Conservation (phyloP, 1,140 invertebrate species). For the Lordiphosa clarofinis region DNA sequence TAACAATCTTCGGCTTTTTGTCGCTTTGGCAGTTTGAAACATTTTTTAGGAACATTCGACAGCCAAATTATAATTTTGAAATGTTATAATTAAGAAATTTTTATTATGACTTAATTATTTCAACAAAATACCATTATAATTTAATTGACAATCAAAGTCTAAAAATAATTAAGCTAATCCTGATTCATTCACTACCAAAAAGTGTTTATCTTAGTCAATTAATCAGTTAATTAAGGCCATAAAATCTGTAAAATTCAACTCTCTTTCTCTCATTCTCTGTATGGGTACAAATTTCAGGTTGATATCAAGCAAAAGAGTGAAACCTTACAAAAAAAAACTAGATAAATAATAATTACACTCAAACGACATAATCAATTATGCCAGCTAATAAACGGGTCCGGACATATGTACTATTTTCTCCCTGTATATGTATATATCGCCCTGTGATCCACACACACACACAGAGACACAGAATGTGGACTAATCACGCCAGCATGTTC, state of each 20-base stretch:
- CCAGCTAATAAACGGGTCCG: slow-evolving; percentile 62
- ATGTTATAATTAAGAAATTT: too few species aligned
- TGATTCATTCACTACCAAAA: too few species aligned
- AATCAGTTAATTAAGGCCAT: too few species aligned
- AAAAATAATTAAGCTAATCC: too few species aligned
- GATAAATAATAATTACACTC: slow-evolving; percentile 79
- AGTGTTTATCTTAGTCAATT: too few species aligned
- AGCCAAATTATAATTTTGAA: too few species aligned
- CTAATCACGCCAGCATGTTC: slow-evolving; percentile 77
- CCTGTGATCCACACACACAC: neutral
- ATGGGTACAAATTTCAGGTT: slow-evolving; percentile 6
- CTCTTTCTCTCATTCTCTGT: neutral
- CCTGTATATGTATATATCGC: neutral
- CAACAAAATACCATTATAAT: too few species aligned
- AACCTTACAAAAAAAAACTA: slow-evolving; percentile 27
- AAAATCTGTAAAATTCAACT: neutral
- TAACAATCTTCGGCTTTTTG: too few species aligned
- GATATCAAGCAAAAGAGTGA: slow-evolving; percentile 20
- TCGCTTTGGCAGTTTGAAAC: too few species aligned
- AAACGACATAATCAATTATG: slow-evolving; percentile 78
- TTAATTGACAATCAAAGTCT: too few species aligned
- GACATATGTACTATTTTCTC: slow-evolving; percentile 36
- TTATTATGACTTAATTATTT: too few species aligned
- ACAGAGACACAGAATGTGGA: slow-evolving; percentile 25
- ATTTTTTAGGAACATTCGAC: too few species aligned